Base-by-base conservation (phyloP, 2,797 vertebrate genomes). In the Sebastes itinus region DNA sequence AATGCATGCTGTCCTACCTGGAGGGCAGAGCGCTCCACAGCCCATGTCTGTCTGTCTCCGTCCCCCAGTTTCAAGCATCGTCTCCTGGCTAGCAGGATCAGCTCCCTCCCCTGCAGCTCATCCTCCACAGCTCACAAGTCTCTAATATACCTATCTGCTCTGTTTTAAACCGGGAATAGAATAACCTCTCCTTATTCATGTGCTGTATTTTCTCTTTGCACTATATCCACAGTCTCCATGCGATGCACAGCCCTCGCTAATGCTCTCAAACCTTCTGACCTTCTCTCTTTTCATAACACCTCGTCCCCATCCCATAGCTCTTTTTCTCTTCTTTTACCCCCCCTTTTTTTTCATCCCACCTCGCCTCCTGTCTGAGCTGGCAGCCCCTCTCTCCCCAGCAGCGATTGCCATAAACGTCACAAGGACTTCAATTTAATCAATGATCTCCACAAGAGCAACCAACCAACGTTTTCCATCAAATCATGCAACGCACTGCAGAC, bases 21-120 rank as follows among this genome's bases (percentile, higher is more conserved):
- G 89, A 86, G 95, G 95, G 92, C 97, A 97, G 89, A 97, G 94
- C 16, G 96, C 96, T 96, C 96, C 96, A 73, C 97, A 97, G 94
- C 96, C 97, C 97, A 98, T 97, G 75, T 70, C 96, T 85, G 82
- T 70, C 78, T 87, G 20, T 71, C 91, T 93, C 89, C 93, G 93
- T 78, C 89, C 90, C 92, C 89, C 75, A 72, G 80, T 12, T 68
- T 90, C 58, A 23, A 85, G 90, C 91, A 91, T 90, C 87, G 66
- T 88, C 84, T 86, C 90, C 84, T 67, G 86, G 86, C 83, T 80
- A 80, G 68, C 77, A 72, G 74, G 30, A 82, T 54, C 75, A 61
- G 77, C 72, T 23, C 23, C 55, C 62, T 70, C 77, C 81, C 76
- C 70, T 78, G 74, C 69, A 65, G 76, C 75, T 90, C 82, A 87